A percentile compares a stretch with the other conserved stretches of the same genome.
These are phyloP conservation scores for Heteromormyrus szaboi DNA, from an alignment of 2,797 vertebrate genomes.

Conservation along the genomic window DNA sequence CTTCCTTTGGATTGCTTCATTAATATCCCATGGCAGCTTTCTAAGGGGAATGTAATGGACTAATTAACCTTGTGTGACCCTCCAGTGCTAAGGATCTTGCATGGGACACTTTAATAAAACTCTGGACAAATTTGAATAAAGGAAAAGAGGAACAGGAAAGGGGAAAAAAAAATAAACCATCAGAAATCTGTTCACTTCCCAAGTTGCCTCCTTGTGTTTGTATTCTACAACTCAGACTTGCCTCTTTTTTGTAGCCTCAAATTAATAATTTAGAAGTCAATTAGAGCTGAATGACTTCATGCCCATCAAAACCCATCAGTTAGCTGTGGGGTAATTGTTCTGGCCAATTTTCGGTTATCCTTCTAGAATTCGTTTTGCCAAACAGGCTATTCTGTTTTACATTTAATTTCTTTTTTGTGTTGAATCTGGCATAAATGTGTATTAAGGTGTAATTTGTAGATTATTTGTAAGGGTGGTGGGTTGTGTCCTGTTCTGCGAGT, in stretches of 20 bases:
- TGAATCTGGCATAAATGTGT: background rate
- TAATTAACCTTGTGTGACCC: constrained; percentile 68
- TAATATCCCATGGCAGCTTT: constrained; percentile 62
- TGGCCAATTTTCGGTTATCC: background rate
- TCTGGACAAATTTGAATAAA: background rate
- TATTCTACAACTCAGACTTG: constrained; percentile 22
- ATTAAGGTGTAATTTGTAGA: background rate
- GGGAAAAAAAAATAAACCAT: background rate
- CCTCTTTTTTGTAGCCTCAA: background rate
- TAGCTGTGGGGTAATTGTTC: background rate
- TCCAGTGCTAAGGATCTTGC: background rate
- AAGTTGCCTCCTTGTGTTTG: constrained; percentile 6
- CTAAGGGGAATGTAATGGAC: constrained; percentile 58
- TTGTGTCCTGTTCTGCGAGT: background rate
- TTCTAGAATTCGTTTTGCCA: background rate
- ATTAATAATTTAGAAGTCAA: constrained; percentile 14
- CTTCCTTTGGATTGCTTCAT: constrained; percentile 64
- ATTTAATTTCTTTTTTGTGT: background rate
- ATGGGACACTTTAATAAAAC: constrained; percentile 16
- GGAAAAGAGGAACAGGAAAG: background rate
- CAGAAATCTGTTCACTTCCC: constrained; percentile 32
- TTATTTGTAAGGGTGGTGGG: background rate
- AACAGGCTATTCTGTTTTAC: background rate
- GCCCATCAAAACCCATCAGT: constrained; percentile 4
- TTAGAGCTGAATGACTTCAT: constrained; percentile 7